A percentile compares a stretch with the other conserved stretches of the same genome.
phyloP scores from a whole-genome alignment of 2,113 vertebrate genomes.

The Callopanchax toddi region DNA sequence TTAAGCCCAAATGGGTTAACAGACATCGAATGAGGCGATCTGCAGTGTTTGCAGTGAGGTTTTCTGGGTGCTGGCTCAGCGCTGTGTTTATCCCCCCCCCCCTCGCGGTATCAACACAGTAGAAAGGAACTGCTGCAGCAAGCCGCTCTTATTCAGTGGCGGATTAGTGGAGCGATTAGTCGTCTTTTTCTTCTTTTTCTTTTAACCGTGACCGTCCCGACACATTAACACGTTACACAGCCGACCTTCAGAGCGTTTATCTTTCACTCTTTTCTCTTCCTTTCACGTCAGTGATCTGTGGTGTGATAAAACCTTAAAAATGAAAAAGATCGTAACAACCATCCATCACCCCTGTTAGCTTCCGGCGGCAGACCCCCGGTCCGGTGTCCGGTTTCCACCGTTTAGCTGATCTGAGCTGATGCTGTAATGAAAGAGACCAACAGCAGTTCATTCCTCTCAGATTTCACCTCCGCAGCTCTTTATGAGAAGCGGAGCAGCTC shows the following conservation, averaged over 20 bases:
- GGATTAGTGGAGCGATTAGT: slow-evolving; percentile 79
- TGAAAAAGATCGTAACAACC: no score
- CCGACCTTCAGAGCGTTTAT: slow-evolving; percentile 14
- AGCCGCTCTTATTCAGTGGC: slow-evolving; percentile 77
- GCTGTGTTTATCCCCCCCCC: slow-evolving; percentile 59
- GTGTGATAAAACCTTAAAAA: no score
- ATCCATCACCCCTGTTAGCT: neutral
- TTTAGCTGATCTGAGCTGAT: slow-evolving; percentile 26
- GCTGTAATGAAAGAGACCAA: slow-evolving; percentile 6
- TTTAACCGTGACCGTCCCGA: neutral
- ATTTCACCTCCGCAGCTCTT: slow-evolving; percentile 50
- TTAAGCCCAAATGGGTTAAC: slow-evolving; percentile 58
- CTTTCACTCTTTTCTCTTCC: no score
- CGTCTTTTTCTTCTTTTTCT: slow-evolving; percentile 35
- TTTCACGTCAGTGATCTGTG: no score
- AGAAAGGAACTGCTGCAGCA: slow-evolving; percentile 77
- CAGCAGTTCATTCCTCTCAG: slow-evolving; percentile 13
- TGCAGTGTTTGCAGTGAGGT: slow-evolving; percentile 57
- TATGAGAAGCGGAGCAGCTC: neutral
- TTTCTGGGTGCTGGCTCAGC: slow-evolving; percentile 75
- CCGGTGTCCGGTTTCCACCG: slow-evolving; percentile 44
- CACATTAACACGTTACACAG: slow-evolving; percentile 6
- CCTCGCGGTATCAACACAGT: slow-evolving; percentile 68
- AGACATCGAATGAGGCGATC: slow-evolving; percentile 66
- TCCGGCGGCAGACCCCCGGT: slow-evolving; percentile 34